A percentile compares a stretch with the other conserved stretches of the same genome.
phyloP scores from a whole-genome alignment of 2,797 vertebrate genomes.

The Sebastes melanostomus region DNA sequence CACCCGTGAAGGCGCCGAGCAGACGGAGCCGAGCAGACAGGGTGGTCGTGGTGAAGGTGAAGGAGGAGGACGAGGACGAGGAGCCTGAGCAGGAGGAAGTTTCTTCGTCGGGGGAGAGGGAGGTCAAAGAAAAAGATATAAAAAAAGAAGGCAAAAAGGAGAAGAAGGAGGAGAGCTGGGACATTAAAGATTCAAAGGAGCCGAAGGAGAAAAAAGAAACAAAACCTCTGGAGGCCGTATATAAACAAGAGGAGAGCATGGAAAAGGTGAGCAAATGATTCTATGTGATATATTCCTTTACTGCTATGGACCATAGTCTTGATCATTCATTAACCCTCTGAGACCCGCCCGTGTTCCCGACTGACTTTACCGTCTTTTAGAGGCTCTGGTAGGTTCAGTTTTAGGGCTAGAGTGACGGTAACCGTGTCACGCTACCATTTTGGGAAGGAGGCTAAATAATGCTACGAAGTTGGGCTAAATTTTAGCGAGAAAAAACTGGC shows the following conservation, averaged over 20 bases:
- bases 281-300: no score
- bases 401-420: no score
- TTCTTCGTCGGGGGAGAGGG: slow-evolving; percentile 83
- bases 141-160: slow-evolving; percentile 88
- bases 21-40: slow-evolving; percentile 86
- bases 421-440: no score
- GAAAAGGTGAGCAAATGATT: slow-evolving; percentile 91
- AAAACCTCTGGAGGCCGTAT: slow-evolving; percentile 84
- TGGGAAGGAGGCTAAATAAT: no score
- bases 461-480: no score
- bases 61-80: slow-evolving; percentile 34
- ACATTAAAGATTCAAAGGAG: slow-evolving; percentile 90
- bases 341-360: no score
- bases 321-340: no score
- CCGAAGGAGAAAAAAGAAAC: slow-evolving; percentile 89
- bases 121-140: slow-evolving; percentile 85
- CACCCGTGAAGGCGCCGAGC: slow-evolving; percentile 82
- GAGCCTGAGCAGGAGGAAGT: slow-evolving; percentile 75
- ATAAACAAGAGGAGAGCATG: slow-evolving; percentile 87
- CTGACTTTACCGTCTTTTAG: no score
- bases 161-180: slow-evolving; percentile 88
- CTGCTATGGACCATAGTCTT: no score
- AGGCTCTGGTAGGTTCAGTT: no score
- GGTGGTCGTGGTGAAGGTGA: slow-evolving; percentile 70
- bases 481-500: no score